phyloP scores from a whole-genome alignment of 2,113 vertebrate genomes.

The Oryzias javanicus region DNA sequence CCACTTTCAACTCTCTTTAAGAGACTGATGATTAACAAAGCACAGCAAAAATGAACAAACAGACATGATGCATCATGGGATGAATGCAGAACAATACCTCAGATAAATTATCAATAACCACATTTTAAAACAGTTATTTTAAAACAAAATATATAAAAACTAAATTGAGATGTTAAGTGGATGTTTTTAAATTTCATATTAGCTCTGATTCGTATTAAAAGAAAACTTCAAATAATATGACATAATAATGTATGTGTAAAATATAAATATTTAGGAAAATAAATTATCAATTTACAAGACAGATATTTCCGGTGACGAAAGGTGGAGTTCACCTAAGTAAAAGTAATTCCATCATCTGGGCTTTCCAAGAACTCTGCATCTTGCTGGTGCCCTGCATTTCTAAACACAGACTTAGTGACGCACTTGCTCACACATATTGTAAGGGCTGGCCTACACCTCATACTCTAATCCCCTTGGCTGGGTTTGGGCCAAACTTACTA shows the following conservation, averaged over 20 bases:
- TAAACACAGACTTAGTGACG: constrained; percentile 63
- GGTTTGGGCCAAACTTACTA: constrained; percentile 33
- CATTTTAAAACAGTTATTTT: constrained; percentile 5
- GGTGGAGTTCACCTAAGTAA: constrained; percentile 20
- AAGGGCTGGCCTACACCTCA: constrained; percentile 57
- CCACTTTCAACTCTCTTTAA: constrained; percentile 61
- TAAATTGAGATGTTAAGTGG: background rate
- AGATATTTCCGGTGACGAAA: constrained; percentile 26
- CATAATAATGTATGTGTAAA: background rate
- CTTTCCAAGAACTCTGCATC: constrained; percentile 56
- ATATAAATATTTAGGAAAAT: background rate
- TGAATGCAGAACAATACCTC: background rate
- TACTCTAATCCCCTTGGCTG: constrained; percentile 42
- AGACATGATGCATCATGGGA: constrained; percentile 3
- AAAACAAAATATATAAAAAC: background rate
- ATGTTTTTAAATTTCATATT: background rate
- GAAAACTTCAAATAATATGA: background rate
- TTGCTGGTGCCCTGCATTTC: constrained; percentile 65
- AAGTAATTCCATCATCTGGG: constrained; percentile 42
- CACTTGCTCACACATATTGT: constrained; percentile 46
- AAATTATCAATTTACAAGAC: background rate
- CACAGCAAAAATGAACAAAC: constrained; percentile 28
- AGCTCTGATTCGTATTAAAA: too few relatives aligned
- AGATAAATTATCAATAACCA: constrained; percentile 5
- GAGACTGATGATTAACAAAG: constrained; percentile 40